phyloP scores from a whole-genome alignment of 2,797 vertebrate species.

The Onychomys arenicola region DNA sequence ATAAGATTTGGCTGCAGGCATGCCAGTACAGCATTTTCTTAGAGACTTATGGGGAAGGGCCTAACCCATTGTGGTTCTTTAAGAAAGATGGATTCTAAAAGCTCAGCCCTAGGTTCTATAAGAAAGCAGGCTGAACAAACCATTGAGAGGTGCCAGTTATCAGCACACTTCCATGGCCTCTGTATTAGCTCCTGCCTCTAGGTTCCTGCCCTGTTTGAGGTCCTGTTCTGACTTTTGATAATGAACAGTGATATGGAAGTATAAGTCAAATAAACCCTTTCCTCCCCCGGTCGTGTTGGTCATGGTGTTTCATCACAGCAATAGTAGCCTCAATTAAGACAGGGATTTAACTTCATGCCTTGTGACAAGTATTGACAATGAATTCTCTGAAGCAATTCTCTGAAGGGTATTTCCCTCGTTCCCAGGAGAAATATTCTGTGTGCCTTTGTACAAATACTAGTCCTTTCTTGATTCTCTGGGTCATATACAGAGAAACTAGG shows the following conservation, averaged over 20 bases:
- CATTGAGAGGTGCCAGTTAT: neutral
- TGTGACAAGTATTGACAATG: constrained; percentile 4
- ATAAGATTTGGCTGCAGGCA: neutral
- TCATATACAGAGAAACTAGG: neutral
- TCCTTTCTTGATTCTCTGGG: neutral
- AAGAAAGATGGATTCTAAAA: neutral
- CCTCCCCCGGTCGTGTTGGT: neutral
- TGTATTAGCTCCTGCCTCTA: neutral
- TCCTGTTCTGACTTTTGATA: neutral
- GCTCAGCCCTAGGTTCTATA: too few relatives aligned
- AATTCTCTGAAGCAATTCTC: neutral
- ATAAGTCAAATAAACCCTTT: neutral
- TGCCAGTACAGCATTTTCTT: neutral
- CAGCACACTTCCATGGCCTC: neutral
- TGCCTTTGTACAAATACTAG: neutral
- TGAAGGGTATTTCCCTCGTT: neutral
- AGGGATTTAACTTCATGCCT: neutral
- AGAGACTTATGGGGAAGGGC: neutral
- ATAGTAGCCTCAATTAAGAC: neutral
- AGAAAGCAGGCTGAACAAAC: neutral
- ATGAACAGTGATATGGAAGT: neutral
- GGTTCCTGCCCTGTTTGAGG: neutral
- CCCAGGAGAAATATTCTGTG: neutral
- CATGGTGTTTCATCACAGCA: neutral
- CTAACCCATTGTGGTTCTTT: too few relatives aligned